phyloP scores from a whole-genome alignment of 2,888 invertebrate genomes.

The Morpho achilles region DNA sequence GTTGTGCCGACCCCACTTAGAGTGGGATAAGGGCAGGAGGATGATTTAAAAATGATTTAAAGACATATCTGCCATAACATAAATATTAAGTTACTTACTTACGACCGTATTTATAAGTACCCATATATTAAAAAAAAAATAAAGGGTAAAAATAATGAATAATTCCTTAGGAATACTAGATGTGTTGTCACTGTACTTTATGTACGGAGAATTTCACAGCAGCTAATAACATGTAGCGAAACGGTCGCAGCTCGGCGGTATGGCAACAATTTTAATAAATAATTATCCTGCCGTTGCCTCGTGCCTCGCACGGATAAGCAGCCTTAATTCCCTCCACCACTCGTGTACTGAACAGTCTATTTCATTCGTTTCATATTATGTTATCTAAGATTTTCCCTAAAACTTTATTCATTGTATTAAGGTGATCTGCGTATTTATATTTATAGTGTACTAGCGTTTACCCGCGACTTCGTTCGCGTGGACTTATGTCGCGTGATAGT shows the following conservation, averaged over 20 bases:
- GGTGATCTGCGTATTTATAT: neutral
- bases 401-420: slow-evolving; percentile 14
- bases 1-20: too few relatives aligned
- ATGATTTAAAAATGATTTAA: too few relatives aligned
- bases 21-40: too few relatives aligned
- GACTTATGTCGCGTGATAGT: too few relatives aligned
- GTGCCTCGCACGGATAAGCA: slow-evolving; percentile 49
- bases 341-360: slow-evolving; percentile 23
- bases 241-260: slow-evolving; percentile 41
- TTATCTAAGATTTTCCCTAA: slow-evolving; percentile 12
- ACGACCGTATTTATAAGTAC: too few relatives aligned
- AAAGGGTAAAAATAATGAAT: neutral
- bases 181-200: slow-evolving; percentile 36
- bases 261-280: slow-evolving; percentile 70
- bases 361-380: slow-evolving; percentile 22
- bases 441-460: too few relatives aligned
- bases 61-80: too few relatives aligned
- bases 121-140: too few relatives aligned
- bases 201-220: slow-evolving; percentile 42
- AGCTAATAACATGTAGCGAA: slow-evolving; percentile 40
- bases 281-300: slow-evolving; percentile 53
- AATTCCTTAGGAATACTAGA: slow-evolving; percentile 21
- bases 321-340: slow-evolving; percentile 46
- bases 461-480: too few relatives aligned
- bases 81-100: too few relatives aligned